A percentile compares a stretch with the other conserved stretches of the same genome.
These are phyloP conservation scores for Mormyrus lacerda DNA, from an alignment of 2,113 vertebrate species.

Conservation along the genomic window DNA sequence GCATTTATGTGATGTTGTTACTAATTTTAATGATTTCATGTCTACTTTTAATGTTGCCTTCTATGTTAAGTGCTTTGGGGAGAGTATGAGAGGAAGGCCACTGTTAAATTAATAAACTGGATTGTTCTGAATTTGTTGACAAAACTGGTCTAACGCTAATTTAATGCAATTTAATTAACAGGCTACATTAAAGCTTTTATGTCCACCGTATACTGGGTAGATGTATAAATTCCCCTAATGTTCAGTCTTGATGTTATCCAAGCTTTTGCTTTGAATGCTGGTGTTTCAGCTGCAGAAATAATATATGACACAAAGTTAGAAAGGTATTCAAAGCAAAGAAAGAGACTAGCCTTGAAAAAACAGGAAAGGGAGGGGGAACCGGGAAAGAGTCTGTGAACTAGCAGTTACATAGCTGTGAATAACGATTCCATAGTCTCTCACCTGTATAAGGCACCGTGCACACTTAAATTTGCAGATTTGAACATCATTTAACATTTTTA, in stretches of 20 bases:
- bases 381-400: not conserved
- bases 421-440: not conserved
- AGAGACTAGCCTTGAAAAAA: conserved; percentile 2
- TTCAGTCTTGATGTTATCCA: not conserved
- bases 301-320: not conserved
- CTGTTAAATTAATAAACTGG: not conserved
- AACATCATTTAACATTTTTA: not conserved
- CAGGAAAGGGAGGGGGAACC: not conserved
- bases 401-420: not conserved
- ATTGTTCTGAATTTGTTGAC: not conserved
- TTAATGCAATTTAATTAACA: not conserved
- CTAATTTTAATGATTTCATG: not conserved
- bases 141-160: not conserved
- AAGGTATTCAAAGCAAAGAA: not conserved
- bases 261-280: not conserved
- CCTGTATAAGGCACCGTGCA: not conserved
- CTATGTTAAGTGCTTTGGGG: not conserved
- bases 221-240: not conserved
- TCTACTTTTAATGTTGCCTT: not conserved
- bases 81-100: not conserved
- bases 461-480: not conserved
- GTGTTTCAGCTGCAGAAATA: not conserved
- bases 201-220: not conserved
- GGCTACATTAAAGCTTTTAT: not conserved
- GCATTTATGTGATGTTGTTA: not conserved